phyloP scores from a whole-genome alignment of 2,113 vertebrate species.

The Tachuris rubrigastra region DNA sequence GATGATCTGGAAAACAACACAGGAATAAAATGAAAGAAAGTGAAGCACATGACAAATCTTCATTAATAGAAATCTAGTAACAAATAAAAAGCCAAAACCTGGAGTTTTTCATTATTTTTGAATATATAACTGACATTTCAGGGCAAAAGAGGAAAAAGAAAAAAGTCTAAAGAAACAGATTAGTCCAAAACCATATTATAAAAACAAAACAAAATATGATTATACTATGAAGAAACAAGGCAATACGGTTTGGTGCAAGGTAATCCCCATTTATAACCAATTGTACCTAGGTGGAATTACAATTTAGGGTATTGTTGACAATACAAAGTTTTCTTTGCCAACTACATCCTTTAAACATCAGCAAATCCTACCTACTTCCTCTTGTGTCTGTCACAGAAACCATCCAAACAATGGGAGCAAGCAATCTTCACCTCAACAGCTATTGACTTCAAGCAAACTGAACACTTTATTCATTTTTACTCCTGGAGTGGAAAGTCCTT shows the following conservation, averaged over 20 bases:
- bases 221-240: not conserved
- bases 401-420: constrained; percentile 55
- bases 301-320: constrained; percentile 17
- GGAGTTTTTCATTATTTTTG: not conserved
- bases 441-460: constrained; percentile 31
- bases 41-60: constrained; percentile 14
- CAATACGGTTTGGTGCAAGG: not conserved
- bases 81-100: constrained; percentile 3
- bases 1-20: constrained; percentile 2
- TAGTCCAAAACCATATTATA: not conserved
- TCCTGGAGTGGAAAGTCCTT: not conserved
- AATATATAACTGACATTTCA: not conserved
- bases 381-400: constrained; percentile 38
- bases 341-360: constrained; percentile 14
- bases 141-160: not conserved
- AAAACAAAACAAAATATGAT: not conserved
- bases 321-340: constrained; percentile 40
- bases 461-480: constrained; percentile 47
- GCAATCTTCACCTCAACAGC: constrained; percentile 40
- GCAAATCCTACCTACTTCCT: constrained; percentile 62
- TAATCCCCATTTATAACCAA: constrained; percentile 24
- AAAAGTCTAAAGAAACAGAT: not conserved
- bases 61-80: constrained; percentile 27
- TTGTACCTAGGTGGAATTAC: not conserved
- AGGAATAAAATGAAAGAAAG: constrained; percentile 21